These are phyloP conservation scores for Scaeva pyrastri DNA, from an alignment of 2,888 invertebrate genomes.

Conservation along the genomic window DNA sequence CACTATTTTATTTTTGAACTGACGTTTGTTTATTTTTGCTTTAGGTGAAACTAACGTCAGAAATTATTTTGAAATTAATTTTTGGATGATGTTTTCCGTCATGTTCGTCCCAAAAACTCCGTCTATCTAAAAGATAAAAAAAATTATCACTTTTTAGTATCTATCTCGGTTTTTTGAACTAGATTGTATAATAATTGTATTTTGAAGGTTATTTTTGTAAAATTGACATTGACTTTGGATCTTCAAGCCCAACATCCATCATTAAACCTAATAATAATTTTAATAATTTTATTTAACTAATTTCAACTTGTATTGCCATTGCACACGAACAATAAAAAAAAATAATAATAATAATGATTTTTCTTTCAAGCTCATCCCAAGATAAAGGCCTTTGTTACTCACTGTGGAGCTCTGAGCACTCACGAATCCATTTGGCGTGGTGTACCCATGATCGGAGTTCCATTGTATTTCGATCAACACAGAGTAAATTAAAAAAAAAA, in stretches of 20 bases:
- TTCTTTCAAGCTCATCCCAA: constrained; percentile 77
- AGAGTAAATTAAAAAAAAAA: constrained; percentile 58
- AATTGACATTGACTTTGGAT: neutral
- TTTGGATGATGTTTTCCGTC: too few species aligned
- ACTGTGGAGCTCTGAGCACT: constrained; percentile 80
- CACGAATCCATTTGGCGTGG: constrained; percentile 80
- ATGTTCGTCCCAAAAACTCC: too few species aligned
- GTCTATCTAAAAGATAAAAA: too few species aligned
- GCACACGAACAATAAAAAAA: neutral
- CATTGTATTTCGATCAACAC: constrained; percentile 80
- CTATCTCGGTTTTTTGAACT: too few species aligned
- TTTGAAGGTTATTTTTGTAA: neutral
- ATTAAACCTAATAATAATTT: neutral
- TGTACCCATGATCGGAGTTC: constrained; percentile 80
- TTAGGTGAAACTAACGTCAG: too few species aligned
- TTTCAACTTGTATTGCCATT: neutral
- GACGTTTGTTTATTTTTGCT: too few species aligned
- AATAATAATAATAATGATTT: neutral
- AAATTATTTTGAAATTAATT: too few species aligned
- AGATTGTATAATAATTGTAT: too few species aligned
- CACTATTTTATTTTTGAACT: too few species aligned
- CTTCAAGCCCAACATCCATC: neutral
- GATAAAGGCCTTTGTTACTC: constrained; percentile 79
- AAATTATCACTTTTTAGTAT: too few species aligned
- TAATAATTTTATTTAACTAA: neutral